Percentiles rank a stretch among this genome's conserved stretches.
Conservation (phyloP, 1,140 invertebrate species). For the Heliconius eleuchia region DNA sequence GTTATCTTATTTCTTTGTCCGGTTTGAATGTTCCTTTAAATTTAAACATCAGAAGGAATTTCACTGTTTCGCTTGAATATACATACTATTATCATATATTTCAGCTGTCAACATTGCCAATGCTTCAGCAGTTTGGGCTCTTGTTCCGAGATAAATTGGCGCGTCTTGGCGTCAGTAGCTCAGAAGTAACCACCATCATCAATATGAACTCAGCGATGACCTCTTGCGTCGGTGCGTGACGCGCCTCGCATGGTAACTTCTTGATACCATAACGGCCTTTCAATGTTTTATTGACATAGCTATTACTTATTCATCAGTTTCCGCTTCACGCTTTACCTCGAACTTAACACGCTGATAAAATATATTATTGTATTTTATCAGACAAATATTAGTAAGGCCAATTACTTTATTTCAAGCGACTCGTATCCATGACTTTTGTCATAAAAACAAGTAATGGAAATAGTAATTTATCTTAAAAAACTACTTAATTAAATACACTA, state of each 20-base stretch:
- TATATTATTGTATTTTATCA: neutral
- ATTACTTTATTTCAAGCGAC: neutral
- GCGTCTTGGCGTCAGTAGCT: constrained; percentile 81
- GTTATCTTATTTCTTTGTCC: no score
- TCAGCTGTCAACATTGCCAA: constrained; percentile 83
- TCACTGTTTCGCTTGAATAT: no score
- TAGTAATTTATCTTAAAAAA: neutral
- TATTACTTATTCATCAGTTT: neutral
- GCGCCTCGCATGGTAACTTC: constrained; percentile 70
- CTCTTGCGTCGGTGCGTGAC: constrained; percentile 83
- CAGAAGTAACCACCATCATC: constrained; percentile 85
- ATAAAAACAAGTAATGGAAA: neutral
- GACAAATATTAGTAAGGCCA: neutral
- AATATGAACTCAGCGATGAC: constrained; percentile 85
- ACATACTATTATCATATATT: constrained; percentile 43
- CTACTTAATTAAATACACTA: neutral
- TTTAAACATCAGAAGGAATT: no score
- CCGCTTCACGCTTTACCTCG: no score
- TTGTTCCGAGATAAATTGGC: constrained; percentile 84
- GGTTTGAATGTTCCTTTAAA: no score
- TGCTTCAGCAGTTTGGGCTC: constrained; percentile 86
- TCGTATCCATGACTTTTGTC: neutral
- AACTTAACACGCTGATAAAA: no score
- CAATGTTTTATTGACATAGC: neutral
- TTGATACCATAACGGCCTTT: constrained; percentile 60